Evolutionary conservation across 2,888 invertebrate species (phyloP), one percentile per base, ranked within the genome.

Genomic region (Acrocera orbiculus): DNA sequence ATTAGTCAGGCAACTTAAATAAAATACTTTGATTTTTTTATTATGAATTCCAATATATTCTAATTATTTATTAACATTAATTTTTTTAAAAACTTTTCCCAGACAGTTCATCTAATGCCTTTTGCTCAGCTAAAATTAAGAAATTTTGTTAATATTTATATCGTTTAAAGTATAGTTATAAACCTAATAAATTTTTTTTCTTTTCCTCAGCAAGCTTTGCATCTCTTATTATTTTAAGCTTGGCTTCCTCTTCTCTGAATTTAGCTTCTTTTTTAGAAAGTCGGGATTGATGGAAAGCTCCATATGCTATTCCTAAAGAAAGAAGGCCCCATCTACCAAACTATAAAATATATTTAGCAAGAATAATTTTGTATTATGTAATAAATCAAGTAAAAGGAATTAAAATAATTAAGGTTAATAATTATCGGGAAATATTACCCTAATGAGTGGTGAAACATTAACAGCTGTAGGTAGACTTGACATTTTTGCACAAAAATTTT

Each of bases 261-360:
- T 64, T 68, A 4, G 58, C 57, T 50, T 80, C 81, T 51, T 66
- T 75, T 53, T 66, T 78, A 20, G 73, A 65, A 2, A 79, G 62
- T 33, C 78, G 65, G 52, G 53, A 70, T 44, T 81, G 76, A 54
- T 80, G 70, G 53, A 73, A 71, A 1, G 73, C 69, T 32, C 86
- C 87, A 45, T 82, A 87, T 1, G 72, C 51, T 41, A 87, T 61
- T 19, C 86, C 86, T 1, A 68, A 63, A 1, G 68, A 53, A 4
- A 87, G 66, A 49, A 85, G 66, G 35, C 76, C 75, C 83, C 85
- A 87, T 52, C 87, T 69, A 37, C 75, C 74, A 50, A 83, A 81
- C 81, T 82, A 56, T 7, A 65, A 51, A 39, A 33, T 26, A 15
- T 15, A 30, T 13, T 6, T 22, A n/a, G n/a, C n/a, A n/a, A n/a